Base-by-base conservation (phyloP, 2,797 vertebrate genomes). In the Hybognathus amarus region DNA sequence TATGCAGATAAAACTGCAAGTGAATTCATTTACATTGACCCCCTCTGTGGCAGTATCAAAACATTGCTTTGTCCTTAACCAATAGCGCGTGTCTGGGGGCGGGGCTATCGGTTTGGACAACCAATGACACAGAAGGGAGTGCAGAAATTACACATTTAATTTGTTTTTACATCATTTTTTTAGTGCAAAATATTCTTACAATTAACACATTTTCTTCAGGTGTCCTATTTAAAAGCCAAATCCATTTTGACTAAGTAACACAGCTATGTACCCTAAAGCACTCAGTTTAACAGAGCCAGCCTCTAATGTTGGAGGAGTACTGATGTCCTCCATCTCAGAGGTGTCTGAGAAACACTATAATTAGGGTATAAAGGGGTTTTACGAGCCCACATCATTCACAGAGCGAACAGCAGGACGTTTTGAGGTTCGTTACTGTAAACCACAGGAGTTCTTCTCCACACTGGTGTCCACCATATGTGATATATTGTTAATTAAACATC, bases 301-400 rank as follows among this genome's bases (percentile, higher is more conserved):
- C 27, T 54, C 8, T 69, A 69, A 80, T 38, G 8, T n/a, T 54
- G 64, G 5, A 5, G 64, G 9, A 5, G 47, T 13, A 33, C 38
- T 54, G 12, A 77, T 54, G 42, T 79, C 78, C 38, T 67, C 69
- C 27, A 27, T 80, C 70, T 56, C 77, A 42, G 59, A 79, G 61
- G 83, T 85, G 77, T 70, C 63, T 80, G 63, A 30, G 54, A 85
- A 80, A 69, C 15, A 56, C 70, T 45, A 36, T 85, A 85, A 85
- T 76, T 63, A 80, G 77, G 78, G 33, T 61, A 40, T 84, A 80
- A 80, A 80, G 12, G 17, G 69, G 27, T 61, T 80, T 85, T 68
- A 85, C n/a, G 27, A 63, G 9, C 24, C 33, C 61, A 52, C 45
- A 45, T 80, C 83, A 75, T 74, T 80, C 78, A 68, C 74, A 54